Evolutionary conservation across 2,113 vertebrate genomes (phyloP).

Genomic region (Eulacestoma nigropectus): DNA sequence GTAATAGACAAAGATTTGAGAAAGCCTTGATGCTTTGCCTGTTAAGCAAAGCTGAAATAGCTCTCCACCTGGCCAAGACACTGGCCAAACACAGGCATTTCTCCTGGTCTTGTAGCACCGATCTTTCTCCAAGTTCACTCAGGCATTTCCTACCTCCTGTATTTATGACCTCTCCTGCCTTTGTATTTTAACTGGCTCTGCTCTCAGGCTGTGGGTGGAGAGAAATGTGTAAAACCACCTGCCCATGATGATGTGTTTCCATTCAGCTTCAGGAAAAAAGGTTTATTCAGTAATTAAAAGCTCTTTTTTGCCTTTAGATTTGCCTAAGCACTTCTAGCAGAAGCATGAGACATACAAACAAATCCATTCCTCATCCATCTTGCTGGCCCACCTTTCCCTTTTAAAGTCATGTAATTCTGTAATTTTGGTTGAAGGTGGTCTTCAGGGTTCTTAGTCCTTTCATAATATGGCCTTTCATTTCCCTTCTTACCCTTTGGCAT

Average conservation of each 20-base stretch:
- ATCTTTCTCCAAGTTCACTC: constrained; percentile 50
- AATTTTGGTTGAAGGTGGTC: not conserved
- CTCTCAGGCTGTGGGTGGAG: constrained; percentile 37
- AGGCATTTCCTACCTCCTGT: constrained; percentile 39
- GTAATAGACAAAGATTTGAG: not conserved
- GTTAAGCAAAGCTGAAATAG: constrained; percentile 24
- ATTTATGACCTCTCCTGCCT: constrained; percentile 56
- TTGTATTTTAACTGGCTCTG: constrained; percentile 37
- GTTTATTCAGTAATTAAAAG: constrained; percentile 34
- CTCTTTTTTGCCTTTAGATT: not conserved
- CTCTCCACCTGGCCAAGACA: constrained; percentile 29
- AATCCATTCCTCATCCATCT: not conserved
- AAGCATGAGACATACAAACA: not conserved
- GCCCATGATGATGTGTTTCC: constrained; percentile 21
- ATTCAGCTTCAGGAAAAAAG: constrained; percentile 36
- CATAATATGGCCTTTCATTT: not conserved
- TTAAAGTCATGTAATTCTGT: not conserved
- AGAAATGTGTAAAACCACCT: constrained; percentile 41
- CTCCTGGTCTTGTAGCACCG: not conserved
- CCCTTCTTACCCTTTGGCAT: not conserved
- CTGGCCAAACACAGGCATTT: constrained; percentile 3
- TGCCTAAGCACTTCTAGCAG: not conserved
- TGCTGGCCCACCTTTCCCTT: not conserved
- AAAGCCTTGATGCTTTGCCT: not conserved
- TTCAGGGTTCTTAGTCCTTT: not conserved